phyloP scores from a whole-genome alignment of 2,113 vertebrate species.

The Chauna torquata region DNA sequence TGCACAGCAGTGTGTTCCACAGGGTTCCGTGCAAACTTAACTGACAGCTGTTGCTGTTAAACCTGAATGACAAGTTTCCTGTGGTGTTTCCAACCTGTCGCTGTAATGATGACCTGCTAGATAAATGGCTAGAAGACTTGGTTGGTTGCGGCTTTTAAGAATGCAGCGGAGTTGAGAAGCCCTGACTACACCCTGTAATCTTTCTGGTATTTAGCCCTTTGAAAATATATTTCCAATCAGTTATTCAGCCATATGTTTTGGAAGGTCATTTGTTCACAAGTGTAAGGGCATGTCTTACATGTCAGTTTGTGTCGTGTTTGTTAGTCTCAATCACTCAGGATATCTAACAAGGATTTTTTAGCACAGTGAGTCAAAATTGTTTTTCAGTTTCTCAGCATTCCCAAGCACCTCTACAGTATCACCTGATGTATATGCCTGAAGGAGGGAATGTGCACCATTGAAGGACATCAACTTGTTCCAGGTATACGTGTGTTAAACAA shows the following conservation, averaged over 20 bases:
- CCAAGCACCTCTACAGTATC: not conserved
- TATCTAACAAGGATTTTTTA: not conserved
- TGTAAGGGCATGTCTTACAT: not conserved
- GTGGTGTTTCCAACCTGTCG: not conserved
- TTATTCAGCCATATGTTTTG: not conserved
- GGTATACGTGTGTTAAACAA: not conserved
- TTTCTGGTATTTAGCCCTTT: not conserved
- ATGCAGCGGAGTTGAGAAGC: accelerated
- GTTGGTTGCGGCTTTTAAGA: not conserved
- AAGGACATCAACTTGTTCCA: not conserved
- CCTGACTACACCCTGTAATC: not conserved
- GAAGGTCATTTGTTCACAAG: not conserved
- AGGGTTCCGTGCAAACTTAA: not conserved
- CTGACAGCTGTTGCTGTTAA: not conserved
- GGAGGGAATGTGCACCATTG: not conserved
- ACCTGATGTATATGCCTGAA: not conserved
- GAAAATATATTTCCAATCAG: not conserved
- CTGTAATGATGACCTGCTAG: not conserved
- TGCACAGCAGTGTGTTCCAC: accelerated
- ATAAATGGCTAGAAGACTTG: not conserved
- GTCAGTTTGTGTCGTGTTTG: not conserved
- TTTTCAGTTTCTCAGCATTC: accelerated
- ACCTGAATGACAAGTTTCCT: not conserved
- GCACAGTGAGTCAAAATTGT: not conserved
- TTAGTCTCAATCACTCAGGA: not conserved